These are phyloP conservation scores for Iguana delicatissima DNA, from an alignment of 2,797 vertebrate species.

Conservation along the genomic window DNA sequence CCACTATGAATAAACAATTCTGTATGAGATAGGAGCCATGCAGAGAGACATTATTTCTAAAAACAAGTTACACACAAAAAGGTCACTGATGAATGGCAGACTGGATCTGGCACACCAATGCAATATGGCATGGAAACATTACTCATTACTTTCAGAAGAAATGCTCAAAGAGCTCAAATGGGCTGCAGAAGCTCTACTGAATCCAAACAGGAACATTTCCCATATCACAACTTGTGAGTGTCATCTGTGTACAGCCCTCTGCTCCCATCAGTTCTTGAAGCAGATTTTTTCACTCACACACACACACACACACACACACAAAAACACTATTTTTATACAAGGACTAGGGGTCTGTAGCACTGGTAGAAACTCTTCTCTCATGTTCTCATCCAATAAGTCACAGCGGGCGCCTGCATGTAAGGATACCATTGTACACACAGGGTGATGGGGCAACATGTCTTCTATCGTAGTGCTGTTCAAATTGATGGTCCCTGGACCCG, in stretches of 20 bases:
- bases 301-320: not conserved
- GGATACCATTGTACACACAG: not conserved
- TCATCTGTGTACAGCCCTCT: not conserved
- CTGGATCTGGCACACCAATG: not conserved
- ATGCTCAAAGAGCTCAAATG: not conserved
- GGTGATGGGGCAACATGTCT: too few species aligned
- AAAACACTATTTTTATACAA: not conserved
- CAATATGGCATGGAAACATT: not conserved
- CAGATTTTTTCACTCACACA: not conserved
- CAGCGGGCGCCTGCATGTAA: not conserved
- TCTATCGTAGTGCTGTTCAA: too few species aligned
- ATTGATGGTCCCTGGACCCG: too few species aligned
- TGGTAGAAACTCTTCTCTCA: not conserved
- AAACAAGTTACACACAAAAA: slow-evolving; percentile 25
- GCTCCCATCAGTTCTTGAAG: not conserved
- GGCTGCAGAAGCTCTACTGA: not conserved
- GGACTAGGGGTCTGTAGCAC: not conserved
- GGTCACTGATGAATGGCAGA: not conserved
- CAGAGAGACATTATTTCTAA: slow-evolving; percentile 18
- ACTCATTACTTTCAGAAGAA: not conserved
- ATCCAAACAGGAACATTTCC: not conserved
- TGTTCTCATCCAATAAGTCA: not conserved
- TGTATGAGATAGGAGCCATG: slow-evolving; percentile 5
- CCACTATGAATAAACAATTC: slow-evolving; percentile 79
- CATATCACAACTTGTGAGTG: not conserved